Base-by-base conservation (phyloP, 2,797 vertebrate genomes). In the Smutsia gigantea region DNA sequence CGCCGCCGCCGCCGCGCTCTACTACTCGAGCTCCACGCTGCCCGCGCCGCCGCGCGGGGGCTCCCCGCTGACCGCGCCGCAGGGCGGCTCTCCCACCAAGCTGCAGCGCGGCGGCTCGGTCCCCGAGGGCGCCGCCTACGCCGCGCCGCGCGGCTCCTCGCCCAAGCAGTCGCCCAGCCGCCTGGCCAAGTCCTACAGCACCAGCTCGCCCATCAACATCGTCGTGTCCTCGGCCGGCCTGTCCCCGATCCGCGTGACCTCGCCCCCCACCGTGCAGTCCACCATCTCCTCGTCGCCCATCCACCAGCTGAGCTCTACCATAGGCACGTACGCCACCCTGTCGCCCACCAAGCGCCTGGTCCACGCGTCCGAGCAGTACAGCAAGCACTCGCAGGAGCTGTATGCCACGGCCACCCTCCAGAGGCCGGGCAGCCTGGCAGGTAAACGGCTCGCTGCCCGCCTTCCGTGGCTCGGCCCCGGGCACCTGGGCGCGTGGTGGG, bases 101-200 rank as follows among this genome's bases (percentile, higher is more conserved):
- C 99, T 99, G 97, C 99, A 99, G 98, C 99, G 99, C 92, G 99
- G 99, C 96, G 99, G 99, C 97, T 99, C 99, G 61, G 98, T 99
- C 94, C 99, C 99, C 0, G 99, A 99, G 96, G 97, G 99, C 69
- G 97, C 99, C 19, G 99, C 99, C 96, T 99, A 99, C 97, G 99
- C 99, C 97, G 99, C 99, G 94, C 99, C 99, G 97, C 99, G 99
- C 90, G 98, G 99, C 97, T 99, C 99, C 97, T 99, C 99, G 75
- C 99, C 99, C 98, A 99, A 99, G 98, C 99, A 99, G 98, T 99
- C 99, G 94, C 99, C 99, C 84, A 99, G 99, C 98, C 99, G 99
- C 75, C 99, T 99, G 97, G 99, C 99, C 97, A 99, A 99, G 98
- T 99, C 99, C 96, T 99, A 99, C 99, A 99, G 99, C 99, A 99